These are phyloP conservation scores for Mesaphorura yosii DNA, from an alignment of 1,140 invertebrate species.

Conservation along the genomic window DNA sequence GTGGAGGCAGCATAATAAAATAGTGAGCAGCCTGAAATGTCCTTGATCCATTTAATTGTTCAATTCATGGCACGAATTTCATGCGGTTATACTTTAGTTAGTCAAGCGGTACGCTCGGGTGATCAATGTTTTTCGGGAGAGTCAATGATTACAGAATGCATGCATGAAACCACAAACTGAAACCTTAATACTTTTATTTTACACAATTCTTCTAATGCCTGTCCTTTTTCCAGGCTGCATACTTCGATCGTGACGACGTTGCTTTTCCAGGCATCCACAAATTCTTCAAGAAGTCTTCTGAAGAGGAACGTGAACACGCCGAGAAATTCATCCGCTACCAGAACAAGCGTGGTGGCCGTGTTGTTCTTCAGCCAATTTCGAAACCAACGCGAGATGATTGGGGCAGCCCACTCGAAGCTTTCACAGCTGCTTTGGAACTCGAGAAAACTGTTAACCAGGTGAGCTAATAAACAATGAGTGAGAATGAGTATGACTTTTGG, in stretches of 20 bases:
- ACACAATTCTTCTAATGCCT: too few species aligned
- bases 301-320: slow-evolving; percentile 54
- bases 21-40: too few species aligned
- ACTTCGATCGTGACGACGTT: slow-evolving; percentile 55
- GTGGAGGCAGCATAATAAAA: too few species aligned
- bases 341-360: slow-evolving; percentile 47
- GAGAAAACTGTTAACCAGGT: slow-evolving; percentile 50
- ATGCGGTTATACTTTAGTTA: too few species aligned
- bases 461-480: background rate
- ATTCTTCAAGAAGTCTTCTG: slow-evolving; percentile 46
- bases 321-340: slow-evolving; percentile 53
- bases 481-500: background rate
- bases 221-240: slow-evolving; percentile 45
- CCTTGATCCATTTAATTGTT: too few species aligned
- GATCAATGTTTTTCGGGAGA: too few species aligned
- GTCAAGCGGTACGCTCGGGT: too few species aligned
- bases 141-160: too few species aligned
- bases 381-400: slow-evolving; percentile 48
- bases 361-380: slow-evolving; percentile 40
- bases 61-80: too few species aligned
- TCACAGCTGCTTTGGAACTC: slow-evolving; percentile 46
- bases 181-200: too few species aligned
- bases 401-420: slow-evolving; percentile 45
- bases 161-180: too few species aligned
- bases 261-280: slow-evolving; percentile 47